Conservation (phyloP, 2,113 vertebrate genomes). For the Zosterops japonicus region DNA sequence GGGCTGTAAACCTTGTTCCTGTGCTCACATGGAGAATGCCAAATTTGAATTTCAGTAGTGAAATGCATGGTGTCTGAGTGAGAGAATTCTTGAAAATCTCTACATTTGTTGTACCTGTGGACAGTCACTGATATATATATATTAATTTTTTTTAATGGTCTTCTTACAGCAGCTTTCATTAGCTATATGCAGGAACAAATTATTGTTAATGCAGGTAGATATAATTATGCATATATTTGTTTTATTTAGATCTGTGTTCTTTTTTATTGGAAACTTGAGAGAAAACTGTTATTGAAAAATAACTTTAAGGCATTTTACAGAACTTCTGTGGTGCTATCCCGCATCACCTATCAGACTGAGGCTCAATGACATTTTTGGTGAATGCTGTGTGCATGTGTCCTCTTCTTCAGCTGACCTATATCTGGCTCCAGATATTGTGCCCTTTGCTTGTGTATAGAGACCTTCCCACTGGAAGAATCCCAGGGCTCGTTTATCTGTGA, state of each 20-base stretch:
- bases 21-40: background rate
- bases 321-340: background rate
- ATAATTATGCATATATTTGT: background rate
- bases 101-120: background rate
- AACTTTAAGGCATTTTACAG: background rate
- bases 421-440: background rate
- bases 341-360: background rate
- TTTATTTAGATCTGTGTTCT: background rate
- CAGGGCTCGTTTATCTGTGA: background rate
- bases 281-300: background rate
- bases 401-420: background rate
- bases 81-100: background rate
- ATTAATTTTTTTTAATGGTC: background rate
- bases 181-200: background rate
- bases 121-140: background rate
- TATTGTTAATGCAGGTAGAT: background rate
- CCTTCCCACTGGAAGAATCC: background rate
- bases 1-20: background rate
- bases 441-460: background rate
- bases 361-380: background rate
- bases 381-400: fast-evolving
- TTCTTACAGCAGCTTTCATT: background rate
- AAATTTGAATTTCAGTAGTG: background rate
- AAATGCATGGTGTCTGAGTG: background rate
- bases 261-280: background rate